Conservation (phyloP, 2,797 vertebrate genomes). For the Accipiter fasciatus region DNA sequence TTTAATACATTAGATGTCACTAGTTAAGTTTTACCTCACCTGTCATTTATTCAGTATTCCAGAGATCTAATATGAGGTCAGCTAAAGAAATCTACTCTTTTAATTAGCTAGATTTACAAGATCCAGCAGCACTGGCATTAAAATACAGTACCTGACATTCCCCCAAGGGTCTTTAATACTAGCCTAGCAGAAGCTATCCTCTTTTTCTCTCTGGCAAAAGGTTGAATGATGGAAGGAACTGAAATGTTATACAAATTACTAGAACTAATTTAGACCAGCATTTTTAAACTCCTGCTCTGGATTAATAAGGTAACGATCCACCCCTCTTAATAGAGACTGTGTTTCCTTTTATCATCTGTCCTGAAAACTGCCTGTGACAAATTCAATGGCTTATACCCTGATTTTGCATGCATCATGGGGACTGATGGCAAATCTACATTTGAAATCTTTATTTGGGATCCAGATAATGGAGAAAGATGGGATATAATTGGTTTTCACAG, state of each 20-base stretch:
- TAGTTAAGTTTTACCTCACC: background rate
- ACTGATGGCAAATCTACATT: background rate
- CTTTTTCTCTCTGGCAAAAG: background rate
- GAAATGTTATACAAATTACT: background rate
- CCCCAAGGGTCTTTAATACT: background rate
- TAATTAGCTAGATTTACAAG: background rate
- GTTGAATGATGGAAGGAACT: background rate
- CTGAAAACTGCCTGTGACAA: background rate
- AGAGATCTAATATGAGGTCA: background rate
- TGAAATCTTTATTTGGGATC: background rate
- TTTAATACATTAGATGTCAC: background rate
- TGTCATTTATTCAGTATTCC: background rate
- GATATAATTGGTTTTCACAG: background rate
- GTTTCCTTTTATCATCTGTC: background rate
- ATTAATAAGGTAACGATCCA: background rate
- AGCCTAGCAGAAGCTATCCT: background rate
- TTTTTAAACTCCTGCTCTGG: background rate
- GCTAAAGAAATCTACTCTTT: slow-evolving; percentile 13
- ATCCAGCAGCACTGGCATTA: background rate
- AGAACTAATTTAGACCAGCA: background rate
- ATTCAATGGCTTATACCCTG: background rate
- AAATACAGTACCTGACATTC: background rate
- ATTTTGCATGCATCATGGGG: background rate
- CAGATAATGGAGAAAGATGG: background rate
- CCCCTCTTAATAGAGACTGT: background rate